Base-by-base conservation (phyloP, 2,113 vertebrate species). In the Apaloderma vittatum region DNA sequence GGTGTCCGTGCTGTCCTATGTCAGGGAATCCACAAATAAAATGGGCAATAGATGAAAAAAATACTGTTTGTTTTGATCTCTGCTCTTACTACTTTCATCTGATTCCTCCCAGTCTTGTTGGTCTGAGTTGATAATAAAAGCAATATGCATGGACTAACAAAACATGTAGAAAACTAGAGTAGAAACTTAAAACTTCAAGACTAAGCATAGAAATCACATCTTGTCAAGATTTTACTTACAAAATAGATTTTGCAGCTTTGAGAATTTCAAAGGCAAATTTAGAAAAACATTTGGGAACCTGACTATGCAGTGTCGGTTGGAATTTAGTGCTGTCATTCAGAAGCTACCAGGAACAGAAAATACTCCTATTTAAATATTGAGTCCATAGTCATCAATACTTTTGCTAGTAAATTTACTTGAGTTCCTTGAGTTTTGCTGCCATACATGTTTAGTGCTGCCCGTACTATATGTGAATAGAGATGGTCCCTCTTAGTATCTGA, bases 211-310 rank as follows among this genome's bases (percentile, higher is more conserved):
- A 90, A 82, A 32, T 24, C 9, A 4, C 70, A 46, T 46, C 49
- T 86, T 86, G 43, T 73, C 63, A 93, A 73, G 62, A n/a, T 78
- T 79, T 63, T 79, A 82, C 55, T 94, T 94, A 40, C 63, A 90
- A 15, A 88, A 85, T 65, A 75, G 15, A 32, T 82, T 70, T 49
- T 84, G 32, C 26, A 78, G 37, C 61, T 85, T 80, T 90, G 67
- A 79, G 62, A 61, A 24, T 86, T 93, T 96, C 67, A 94, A 83
- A 91, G 59, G 30, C 45, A 62, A 19, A 54, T 70, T 71, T 43
- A 62, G 66, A 68, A 93, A 76, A 93, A 52, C 36, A 49, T 65
- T 68, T 90, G 57, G 36, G 52, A 92, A 76, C 46, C 8, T 79
- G 26, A 70, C 58, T 92, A 1, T 1, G 10, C 58, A 36, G 0